These are phyloP conservation scores for Gallinago stenura DNA, from an alignment of 2,797 vertebrate genomes.

Conservation along the genomic window DNA sequence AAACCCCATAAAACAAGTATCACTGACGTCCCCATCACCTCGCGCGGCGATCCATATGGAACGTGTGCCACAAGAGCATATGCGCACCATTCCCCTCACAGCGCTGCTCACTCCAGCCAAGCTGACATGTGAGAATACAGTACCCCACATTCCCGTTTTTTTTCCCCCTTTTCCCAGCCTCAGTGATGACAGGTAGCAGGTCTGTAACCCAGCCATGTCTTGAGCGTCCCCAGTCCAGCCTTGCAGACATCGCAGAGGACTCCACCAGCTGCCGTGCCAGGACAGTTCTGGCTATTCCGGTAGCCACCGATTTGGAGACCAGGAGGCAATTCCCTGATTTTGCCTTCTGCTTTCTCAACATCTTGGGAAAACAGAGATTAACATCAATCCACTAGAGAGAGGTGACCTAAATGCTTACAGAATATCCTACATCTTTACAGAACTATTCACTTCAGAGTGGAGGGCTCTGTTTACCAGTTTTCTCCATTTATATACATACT, in stretches of 20 bases:
- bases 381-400: not conserved
- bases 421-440: not conserved
- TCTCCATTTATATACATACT: not conserved
- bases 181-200: not conserved
- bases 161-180: not conserved
- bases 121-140: not conserved
- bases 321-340: not conserved
- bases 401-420: not conserved
- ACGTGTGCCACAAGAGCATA: not conserved
- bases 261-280: not conserved
- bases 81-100: not conserved
- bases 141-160: not conserved
- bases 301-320: not conserved
- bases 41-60: not conserved
- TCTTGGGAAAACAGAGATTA: not conserved
- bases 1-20: slow-evolving; percentile 6
- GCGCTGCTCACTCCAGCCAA: not conserved
- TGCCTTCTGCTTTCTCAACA: not conserved
- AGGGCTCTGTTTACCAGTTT: not conserved
- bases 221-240: not conserved
- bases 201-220: not conserved
- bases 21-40: not conserved
- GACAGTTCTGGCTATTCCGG: not conserved
- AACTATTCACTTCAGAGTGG: not conserved
- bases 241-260: accelerated